Conservation (phyloP, 2,113 vertebrate genomes). For the Atractosteus spatula region DNA sequence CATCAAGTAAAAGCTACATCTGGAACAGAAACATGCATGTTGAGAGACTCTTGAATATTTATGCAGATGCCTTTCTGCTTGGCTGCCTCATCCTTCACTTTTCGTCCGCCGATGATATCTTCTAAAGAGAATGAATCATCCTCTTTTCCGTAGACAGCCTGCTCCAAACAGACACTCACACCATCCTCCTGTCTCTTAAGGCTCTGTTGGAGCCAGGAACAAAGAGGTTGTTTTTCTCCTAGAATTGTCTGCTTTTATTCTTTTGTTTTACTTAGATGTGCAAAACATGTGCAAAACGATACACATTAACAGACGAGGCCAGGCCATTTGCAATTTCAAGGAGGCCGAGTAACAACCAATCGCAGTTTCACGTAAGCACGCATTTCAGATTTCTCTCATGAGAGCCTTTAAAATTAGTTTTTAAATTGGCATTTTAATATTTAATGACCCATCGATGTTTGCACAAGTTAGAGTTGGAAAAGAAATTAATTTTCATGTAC, state of each 20-base stretch:
- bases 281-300: too few species aligned
- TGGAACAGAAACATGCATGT: background rate
- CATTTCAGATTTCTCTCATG: background rate
- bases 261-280: too few species aligned
- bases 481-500: too few species aligned
- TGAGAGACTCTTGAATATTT: conserved; percentile 6
- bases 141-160: background rate
- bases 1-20: background rate
- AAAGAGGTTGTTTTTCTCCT: too few species aligned
- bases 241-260: background rate
- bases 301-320: background rate
- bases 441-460: background rate
- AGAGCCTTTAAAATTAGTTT: background rate
- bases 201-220: background rate
- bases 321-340: background rate
- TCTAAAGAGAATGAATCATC: conserved; percentile 3
- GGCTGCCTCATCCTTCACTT: background rate
- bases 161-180: conserved; percentile 2
- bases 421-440: background rate
- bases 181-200: background rate
- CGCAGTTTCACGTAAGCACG: too few species aligned
- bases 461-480: background rate
- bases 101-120: background rate
- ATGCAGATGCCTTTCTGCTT: background rate
- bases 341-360: background rate